A percentile compares a stretch with the other conserved stretches of the same genome.
phyloP scores from a whole-genome alignment of 2,113 vertebrate species.

The Morone saxatilis region DNA sequence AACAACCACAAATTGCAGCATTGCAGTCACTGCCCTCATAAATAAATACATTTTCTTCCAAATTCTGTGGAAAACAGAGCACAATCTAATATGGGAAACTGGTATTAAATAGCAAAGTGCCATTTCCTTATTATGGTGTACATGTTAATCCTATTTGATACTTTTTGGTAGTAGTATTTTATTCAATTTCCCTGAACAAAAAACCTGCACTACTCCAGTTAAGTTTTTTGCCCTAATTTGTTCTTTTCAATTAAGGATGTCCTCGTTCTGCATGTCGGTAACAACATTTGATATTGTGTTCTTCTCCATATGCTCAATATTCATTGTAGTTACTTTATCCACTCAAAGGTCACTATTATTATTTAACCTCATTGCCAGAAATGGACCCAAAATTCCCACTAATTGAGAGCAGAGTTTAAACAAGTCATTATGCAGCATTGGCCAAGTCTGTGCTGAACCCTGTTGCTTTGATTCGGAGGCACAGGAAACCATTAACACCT shows the following conservation, averaged over 20 bases:
- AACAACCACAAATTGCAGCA: conserved; percentile 29
- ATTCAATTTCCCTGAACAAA: neutral
- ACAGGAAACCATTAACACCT: neutral
- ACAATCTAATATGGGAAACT: neutral
- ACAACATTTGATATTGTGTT: neutral
- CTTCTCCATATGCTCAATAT: neutral
- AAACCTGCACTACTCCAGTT: neutral
- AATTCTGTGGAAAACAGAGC: neutral
- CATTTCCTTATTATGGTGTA: neutral
- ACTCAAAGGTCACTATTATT: conserved; percentile 4
- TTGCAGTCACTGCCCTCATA: neutral
- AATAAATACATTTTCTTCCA: neutral
- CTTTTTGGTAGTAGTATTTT: neutral
- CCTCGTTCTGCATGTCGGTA: neutral
- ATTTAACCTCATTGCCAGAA: neutral
- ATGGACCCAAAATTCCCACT: neutral
- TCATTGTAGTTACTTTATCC: conserved; percentile 2
- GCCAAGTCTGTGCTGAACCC: conserved; percentile 2
- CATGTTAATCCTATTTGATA: neutral
- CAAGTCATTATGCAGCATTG: conserved; percentile 8
- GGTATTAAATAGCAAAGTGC: conserved; percentile 10
- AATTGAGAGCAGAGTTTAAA: conserved; percentile 16
- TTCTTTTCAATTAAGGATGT: neutral
- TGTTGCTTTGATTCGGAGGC: neutral
- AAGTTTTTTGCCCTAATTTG: neutral